Base-by-base conservation (phyloP, 2,113 vertebrate genomes). In the Loxodonta africana region DNA sequence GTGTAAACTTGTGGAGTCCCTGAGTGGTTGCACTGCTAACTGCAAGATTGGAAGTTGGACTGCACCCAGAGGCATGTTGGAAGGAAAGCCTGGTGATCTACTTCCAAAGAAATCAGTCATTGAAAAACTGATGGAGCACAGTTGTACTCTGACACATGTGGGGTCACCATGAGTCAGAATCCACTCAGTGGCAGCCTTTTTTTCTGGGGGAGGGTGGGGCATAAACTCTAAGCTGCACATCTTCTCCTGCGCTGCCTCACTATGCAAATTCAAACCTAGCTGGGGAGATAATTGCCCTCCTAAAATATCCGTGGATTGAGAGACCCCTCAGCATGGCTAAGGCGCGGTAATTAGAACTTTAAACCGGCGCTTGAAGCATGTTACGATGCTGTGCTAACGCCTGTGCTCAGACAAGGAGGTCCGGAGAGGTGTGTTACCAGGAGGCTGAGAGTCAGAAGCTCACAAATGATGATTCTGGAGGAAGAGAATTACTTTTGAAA, bases 401-500 rank as follows among this genome's bases (percentile, higher is more conserved):
- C 60, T 89, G 69, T 77, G 81, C 44, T 83, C 57, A 91, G 67
- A 82, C 4, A 60, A 21, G 65, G 86, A 60, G 14, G 2, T 57
- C 48, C 91, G 46, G 46, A 63, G 74, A 62, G 1, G 3, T 67
- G 17, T 90, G 2, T 51, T n/a, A 57, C n/a, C 8, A 23, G 84
- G 67, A 62, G 69, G 69, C 46, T 60, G 67, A 62, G 69, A 77
- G 53, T 60, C 28, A 46, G 44, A 73, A 37, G 30, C 11, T 74
- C 37, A 2, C 76, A 28, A 6, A 51, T 15, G 33, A 4, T 21
- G 48, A 69, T 37, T 83, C n/a, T 57, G 25, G 41, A 71, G 69
- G 57, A 74, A 80, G 84, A 80, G n/a, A 63, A 30, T 86, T 78
- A 17, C 48, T 91, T n/a, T 37, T 76, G 33, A 88, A 90, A 88